Conservation (phyloP, 2,113 vertebrate species). For the Scophthalmus maximus region DNA sequence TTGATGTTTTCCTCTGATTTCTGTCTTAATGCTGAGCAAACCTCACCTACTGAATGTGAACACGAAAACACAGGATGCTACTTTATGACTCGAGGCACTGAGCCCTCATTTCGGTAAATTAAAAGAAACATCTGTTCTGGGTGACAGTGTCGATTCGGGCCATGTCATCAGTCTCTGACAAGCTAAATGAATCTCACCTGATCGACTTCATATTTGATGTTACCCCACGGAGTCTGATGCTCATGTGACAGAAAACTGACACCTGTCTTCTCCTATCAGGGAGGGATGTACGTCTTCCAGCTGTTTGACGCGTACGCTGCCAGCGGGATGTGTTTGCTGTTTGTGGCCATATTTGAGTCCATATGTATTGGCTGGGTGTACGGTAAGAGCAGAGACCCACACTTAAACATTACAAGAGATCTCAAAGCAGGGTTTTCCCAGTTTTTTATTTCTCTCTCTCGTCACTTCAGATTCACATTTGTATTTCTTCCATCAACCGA, state of each 20-base stretch:
- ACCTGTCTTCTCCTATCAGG: conserved; percentile 77
- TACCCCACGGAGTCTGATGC: background rate
- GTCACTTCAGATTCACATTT: background rate
- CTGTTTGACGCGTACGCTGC: conserved; percentile 96
- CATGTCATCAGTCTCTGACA: background rate
- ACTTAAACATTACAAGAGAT: background rate
- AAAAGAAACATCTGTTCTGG: background rate
- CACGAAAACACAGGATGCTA: background rate
- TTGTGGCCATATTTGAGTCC: conserved; percentile 98
- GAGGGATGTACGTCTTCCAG: conserved; percentile 99
- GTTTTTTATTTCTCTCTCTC: background rate
- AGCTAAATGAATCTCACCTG: background rate
- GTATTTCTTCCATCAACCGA: background rate
- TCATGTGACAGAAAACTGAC: conserved; percentile 33
- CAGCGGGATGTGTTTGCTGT: conserved; percentile 98
- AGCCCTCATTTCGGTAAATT: background rate
- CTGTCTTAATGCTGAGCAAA: no score
- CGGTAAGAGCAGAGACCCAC: conserved; percentile 82
- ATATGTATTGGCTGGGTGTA: conserved; percentile 98
- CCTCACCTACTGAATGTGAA: no score
- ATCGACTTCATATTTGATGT: conserved; percentile 4
- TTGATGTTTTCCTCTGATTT: no score
- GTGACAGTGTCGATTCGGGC: background rate
- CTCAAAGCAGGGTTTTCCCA: background rate
- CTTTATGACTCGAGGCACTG: no score